phyloP scores from a whole-genome alignment of 2,113 vertebrate genomes.

The Engystomops pustulosus region DNA sequence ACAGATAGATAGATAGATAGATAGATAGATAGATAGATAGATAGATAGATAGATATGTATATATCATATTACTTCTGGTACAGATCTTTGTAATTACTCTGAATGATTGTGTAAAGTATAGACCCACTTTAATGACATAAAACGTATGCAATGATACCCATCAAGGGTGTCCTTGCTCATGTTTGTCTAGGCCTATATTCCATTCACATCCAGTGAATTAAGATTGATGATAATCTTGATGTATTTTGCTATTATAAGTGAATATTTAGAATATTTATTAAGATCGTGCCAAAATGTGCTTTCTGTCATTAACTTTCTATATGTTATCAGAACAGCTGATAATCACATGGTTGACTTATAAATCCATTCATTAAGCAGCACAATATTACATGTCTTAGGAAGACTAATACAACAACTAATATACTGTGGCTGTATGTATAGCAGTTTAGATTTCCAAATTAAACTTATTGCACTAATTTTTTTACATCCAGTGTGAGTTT shows the following conservation, averaged over 20 bases:
- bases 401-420: not conserved
- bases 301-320: too few relatives aligned
- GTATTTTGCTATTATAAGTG: not conserved
- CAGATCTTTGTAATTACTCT: too few relatives aligned
- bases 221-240: not conserved
- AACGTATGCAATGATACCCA: not conserved
- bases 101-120: too few relatives aligned
- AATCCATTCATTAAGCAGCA: not conserved
- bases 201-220: not conserved
- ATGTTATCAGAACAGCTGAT: not conserved
- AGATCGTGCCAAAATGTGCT: not conserved
- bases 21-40: not conserved
- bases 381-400: not conserved
- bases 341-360: not conserved
- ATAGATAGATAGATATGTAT: too few relatives aligned
- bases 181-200: not conserved
- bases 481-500: not conserved
- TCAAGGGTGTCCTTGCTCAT: too few relatives aligned
- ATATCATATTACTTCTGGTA: too few relatives aligned
- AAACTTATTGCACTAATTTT: not conserved
- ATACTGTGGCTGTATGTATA: not conserved
- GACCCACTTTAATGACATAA: too few relatives aligned
- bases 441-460: not conserved
- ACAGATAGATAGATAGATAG: not conserved
- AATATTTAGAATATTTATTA: not conserved